These are phyloP conservation scores for Craseonycteris thonglongyai DNA, from an alignment of 2,113 vertebrate genomes.

Conservation along the genomic window DNA sequence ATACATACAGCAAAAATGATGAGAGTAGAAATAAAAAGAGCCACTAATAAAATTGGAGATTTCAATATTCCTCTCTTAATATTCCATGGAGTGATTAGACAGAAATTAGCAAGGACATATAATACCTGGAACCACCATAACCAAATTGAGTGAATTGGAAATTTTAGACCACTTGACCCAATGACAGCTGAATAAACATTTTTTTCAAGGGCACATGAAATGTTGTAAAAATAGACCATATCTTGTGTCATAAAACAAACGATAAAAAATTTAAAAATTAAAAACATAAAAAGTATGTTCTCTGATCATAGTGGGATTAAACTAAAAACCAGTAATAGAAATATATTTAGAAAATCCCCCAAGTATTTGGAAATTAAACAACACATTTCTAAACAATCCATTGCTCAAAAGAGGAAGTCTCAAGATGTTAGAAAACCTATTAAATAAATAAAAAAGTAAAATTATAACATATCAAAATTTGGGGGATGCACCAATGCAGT, in stretches of 20 bases:
- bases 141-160: neutral
- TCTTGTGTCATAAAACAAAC: neutral
- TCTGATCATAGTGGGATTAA: neutral
- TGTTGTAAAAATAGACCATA: neutral
- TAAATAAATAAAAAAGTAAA: neutral
- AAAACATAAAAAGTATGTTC: neutral
- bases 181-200: neutral
- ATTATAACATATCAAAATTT: neutral
- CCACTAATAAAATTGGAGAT: neutral
- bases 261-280: constrained; percentile 4
- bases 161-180: neutral
- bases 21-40: neutral
- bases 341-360: neutral
- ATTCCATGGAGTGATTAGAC: neutral
- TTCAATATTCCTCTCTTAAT: neutral
- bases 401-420: neutral
- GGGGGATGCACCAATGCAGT: neutral
- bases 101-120: neutral
- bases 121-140: neutral
- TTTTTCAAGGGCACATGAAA: neutral
- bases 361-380: neutral
- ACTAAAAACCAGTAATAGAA: neutral
- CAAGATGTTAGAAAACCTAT: neutral
- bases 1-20: neutral
- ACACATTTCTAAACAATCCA: neutral